Evolutionary conservation across 2,888 invertebrate genomes (phyloP).

Genomic region (Chymomyza fuscimana): DNA sequence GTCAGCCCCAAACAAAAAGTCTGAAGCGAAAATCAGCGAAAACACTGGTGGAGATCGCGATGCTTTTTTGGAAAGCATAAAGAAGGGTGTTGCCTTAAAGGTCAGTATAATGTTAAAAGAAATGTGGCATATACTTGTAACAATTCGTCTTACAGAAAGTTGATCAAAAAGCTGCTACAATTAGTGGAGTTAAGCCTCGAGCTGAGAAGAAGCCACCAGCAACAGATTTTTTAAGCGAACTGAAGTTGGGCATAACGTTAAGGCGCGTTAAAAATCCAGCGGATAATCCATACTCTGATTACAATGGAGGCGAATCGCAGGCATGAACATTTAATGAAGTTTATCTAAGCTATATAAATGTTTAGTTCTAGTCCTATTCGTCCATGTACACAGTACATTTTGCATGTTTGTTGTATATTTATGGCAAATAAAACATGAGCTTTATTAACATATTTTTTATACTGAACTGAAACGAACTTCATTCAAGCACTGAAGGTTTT

Average conservation of each 20-base stretch:
- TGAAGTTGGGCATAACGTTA: constrained; percentile 66
- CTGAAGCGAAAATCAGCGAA: constrained; percentile 19
- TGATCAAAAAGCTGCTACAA: constrained; percentile 67
- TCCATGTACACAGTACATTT: background rate
- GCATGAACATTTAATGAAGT: constrained; percentile 36
- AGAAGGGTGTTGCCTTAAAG: constrained; percentile 68
- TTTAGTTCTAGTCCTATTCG: background rate
- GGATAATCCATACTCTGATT: constrained; percentile 62
- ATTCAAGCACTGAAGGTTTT: too few relatives aligned
- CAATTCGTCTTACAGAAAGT: constrained; percentile 61
- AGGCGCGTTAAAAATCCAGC: constrained; percentile 59
- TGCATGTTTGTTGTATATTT: background rate
- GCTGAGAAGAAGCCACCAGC: constrained; percentile 62
- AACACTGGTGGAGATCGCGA: constrained; percentile 43
- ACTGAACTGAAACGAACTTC: too few relatives aligned
- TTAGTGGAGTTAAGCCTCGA: constrained; percentile 65
- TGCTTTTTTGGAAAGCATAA: constrained; percentile 70
- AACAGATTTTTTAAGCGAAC: constrained; percentile 65
- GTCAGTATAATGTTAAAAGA: constrained; percentile 31
- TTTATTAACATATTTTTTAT: background rate
- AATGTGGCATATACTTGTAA: background rate
- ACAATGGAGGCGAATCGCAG: constrained; percentile 61
- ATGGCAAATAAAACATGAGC: background rate
- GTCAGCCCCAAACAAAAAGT: constrained; percentile 33
- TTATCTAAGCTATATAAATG: background rate